Base-by-base conservation (phyloP, 2,797 vertebrate genomes). In the Notolabrus celidotus region DNA sequence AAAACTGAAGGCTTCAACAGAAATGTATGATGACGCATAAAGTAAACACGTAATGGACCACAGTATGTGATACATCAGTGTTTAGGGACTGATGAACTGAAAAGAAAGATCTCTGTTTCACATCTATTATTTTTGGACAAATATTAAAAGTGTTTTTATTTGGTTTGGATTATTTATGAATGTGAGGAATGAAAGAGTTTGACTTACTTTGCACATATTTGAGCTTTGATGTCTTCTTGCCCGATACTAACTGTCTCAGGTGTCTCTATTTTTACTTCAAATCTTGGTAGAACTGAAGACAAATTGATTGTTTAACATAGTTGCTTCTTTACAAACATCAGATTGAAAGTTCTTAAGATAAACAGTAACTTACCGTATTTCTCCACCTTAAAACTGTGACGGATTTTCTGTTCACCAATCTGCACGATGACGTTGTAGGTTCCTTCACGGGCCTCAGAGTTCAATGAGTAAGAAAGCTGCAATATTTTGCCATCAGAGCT, bases 381-480 rank as follows among this genome's bases (percentile, higher is more conserved):
- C 61, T 92, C 85, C 17, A 95, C 94, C 36, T 86, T 84, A 79
- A 95, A 95, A 65, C 0, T 38, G 2, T 88, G 82, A 38, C 5
- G 0, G 7, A 22, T 23, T 25, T 61, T 42, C 0, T 33, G 0
- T 0, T 9, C 56, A 15, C 62, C 79, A 22, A 49, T 58, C 11
- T 62, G 65, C 0, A 76, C 53, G 36, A 59, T 78, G 41, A 95
- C 43, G 14, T 7, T 31, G 42, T 94, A 95, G 1, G 0, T 25
- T 75, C 94, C 94, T 51, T 83, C n/a, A 0, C 4, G 74, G 11
- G 92, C 92, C 69, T 94, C 93, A 17, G 93, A 83, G 80, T 89
- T 94, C 80, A 95, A 65, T 3, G 81, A 19, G 60, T 92, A 82
- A 45, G 90, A 94, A 22, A 87, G 87, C 54, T 94, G 90, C 74